phyloP scores from a whole-genome alignment of 2,797 vertebrate species.

The Sebastolobus altivelis region DNA sequence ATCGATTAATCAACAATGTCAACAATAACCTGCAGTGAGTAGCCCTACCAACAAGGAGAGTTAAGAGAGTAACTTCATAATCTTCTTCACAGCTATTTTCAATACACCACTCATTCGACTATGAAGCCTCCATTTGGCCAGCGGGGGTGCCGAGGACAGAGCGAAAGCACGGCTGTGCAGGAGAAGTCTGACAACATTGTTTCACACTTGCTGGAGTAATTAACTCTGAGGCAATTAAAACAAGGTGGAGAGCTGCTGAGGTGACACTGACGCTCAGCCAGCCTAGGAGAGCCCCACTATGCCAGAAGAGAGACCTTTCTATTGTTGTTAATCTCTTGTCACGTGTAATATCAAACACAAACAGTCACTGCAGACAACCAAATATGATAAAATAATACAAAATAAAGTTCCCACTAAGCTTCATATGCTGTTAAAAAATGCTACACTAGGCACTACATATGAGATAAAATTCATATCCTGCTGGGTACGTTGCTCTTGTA shows the following conservation, averaged over 20 bases:
- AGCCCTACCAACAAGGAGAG: constrained; percentile 14
- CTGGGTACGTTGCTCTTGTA: not conserved
- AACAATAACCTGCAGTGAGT: constrained; percentile 25
- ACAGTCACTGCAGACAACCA: constrained; percentile 19
- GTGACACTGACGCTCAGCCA: constrained; percentile 77
- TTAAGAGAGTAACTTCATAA: constrained; percentile 48
- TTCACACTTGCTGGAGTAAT: constrained; percentile 87
- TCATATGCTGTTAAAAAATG: not conserved
- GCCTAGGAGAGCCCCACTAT: constrained; percentile 65
- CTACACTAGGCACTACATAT: not conserved
- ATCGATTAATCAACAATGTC: not conserved
- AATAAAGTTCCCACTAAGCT: not conserved
- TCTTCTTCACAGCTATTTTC: constrained; percentile 59
- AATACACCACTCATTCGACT: constrained; percentile 51
- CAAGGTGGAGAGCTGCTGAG: constrained; percentile 82
- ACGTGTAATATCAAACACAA: constrained; percentile 40
- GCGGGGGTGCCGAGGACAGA: constrained; percentile 71
- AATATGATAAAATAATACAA: constrained; percentile 21
- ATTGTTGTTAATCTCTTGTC: constrained; percentile 58
- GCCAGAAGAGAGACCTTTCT: constrained; percentile 67
- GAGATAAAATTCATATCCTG: constrained; percentile 3
- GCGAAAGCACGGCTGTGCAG: constrained; percentile 73
- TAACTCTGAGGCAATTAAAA: constrained; percentile 87
- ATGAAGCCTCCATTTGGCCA: constrained; percentile 74
- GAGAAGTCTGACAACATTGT: constrained; percentile 84